Evolutionary conservation across 92 coral and sea anemone genomes (phyloP).

Genomic region (Zoanthus gigantus): DNA sequence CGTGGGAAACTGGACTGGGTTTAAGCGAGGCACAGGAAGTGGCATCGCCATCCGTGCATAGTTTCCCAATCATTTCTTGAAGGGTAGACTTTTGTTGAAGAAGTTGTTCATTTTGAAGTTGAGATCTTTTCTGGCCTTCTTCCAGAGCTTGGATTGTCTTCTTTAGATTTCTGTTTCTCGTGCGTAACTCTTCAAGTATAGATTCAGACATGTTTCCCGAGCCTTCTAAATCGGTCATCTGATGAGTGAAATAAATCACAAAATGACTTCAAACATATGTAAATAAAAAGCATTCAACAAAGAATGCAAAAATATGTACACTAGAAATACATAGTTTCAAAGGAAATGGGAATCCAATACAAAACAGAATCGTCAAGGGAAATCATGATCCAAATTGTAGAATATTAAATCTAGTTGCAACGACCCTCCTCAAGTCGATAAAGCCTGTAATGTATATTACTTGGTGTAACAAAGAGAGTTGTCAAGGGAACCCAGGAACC

Average conservation of each 20-base stretch:
- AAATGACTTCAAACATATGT: no score
- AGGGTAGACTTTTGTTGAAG: conserved; percentile 82
- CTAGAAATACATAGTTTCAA: no score
- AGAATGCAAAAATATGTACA: not conserved
- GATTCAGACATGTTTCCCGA: conserved; percentile 74
- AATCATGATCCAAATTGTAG: no score
- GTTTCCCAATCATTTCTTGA: conserved; percentile 81
- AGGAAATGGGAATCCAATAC: no score
- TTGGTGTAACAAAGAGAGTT: no score
- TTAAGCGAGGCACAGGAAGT: conserved; percentile 57
- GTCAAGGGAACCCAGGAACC: no score
- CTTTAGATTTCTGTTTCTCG: conserved; percentile 73
- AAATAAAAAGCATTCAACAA: not conserved
- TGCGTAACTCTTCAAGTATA: conserved; percentile 72
- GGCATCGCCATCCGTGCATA: conserved; percentile 65
- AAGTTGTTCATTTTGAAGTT: conserved; percentile 86
- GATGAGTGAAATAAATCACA: not conserved
- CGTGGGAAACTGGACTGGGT: conserved; percentile 29
- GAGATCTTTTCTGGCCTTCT: conserved; percentile 82
- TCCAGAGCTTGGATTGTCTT: conserved; percentile 82
- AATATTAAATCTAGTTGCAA: no score
- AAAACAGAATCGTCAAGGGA: no score
- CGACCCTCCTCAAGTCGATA: no score
- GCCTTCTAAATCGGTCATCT: conserved; percentile 72
- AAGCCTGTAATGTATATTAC: no score